Evolutionary conservation across 64 coral and sea anemone species (phyloP).

Genomic region (Anthopleura sola): DNA sequence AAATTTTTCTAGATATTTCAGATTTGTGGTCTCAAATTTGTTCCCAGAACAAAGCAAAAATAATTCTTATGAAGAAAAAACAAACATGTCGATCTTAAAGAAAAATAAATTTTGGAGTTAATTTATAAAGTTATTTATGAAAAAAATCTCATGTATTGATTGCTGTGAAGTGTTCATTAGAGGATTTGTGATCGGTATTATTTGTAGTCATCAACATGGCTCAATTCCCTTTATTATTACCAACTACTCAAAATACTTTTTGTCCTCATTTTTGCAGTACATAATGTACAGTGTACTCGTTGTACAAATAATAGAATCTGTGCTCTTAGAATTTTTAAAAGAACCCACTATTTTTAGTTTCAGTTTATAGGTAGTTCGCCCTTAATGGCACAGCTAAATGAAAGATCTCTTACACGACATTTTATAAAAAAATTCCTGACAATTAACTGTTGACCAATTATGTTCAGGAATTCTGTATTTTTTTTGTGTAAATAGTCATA

Average conservation of each 20-base stretch:
- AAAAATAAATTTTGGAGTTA: not conserved
- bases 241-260: not conserved
- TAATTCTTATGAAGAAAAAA: too few relatives aligned
- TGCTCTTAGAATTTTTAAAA: not conserved
- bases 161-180: not conserved
- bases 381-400: not conserved
- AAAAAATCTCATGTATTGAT: too few relatives aligned
- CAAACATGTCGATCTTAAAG: too few relatives aligned
- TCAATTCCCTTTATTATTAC: not conserved
- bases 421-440: not conserved
- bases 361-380: not conserved
- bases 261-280: not conserved
- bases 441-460: constrained; percentile 6
- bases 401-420: not conserved
- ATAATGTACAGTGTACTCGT: too few relatives aligned
- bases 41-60: too few relatives aligned
- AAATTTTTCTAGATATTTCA: too few relatives aligned
- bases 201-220: not conserved
- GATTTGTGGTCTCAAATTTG: too few relatives aligned
- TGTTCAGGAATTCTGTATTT: not conserved
- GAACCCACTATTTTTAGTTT: not conserved
- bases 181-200: too few relatives aligned
- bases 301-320: not conserved
- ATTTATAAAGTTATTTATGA: too few relatives aligned
- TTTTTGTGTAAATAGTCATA: not conserved